These are phyloP conservation scores for Erinaceus europaeus DNA, from an alignment of 2,113 vertebrate species.

Conservation along the genomic window DNA sequence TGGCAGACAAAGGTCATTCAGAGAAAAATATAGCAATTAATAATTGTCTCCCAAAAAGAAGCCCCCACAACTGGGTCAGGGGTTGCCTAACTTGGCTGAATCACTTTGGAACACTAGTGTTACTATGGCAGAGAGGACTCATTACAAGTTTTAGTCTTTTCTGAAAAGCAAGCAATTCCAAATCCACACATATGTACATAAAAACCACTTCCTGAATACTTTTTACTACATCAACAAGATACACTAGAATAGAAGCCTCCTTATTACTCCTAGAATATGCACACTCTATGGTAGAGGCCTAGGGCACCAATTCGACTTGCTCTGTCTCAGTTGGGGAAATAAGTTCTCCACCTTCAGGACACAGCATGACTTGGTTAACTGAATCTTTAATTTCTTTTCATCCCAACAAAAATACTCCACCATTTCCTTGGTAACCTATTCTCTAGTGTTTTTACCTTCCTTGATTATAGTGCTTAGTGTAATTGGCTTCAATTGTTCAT, in stretches of 20 bases:
- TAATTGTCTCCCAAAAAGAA: background rate
- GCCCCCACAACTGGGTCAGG: background rate
- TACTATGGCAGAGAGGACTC: background rate
- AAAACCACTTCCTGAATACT: background rate
- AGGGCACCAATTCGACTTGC: background rate
- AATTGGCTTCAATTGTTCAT: constrained; percentile 52
- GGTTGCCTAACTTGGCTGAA: background rate
- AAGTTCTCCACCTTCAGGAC: background rate
- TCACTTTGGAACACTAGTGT: background rate
- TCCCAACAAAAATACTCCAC: background rate
- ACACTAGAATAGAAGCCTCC: background rate
- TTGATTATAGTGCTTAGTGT: constrained; percentile 50
- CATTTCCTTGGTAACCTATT: constrained; percentile 39
- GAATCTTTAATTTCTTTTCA: constrained; percentile 1
- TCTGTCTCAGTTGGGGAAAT: background rate
- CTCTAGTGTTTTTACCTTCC: constrained; percentile 10
- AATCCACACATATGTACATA: background rate
- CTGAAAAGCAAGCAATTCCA: background rate
- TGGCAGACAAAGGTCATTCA: background rate
- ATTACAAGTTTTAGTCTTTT: background rate
- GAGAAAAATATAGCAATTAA: background rate
- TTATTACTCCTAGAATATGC: background rate
- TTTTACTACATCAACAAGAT: background rate
- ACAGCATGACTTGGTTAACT: background rate
- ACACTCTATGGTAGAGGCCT: accelerated